Base-by-base conservation (phyloP, 2,113 vertebrate species). In the Porphyrio hochstetteri region DNA sequence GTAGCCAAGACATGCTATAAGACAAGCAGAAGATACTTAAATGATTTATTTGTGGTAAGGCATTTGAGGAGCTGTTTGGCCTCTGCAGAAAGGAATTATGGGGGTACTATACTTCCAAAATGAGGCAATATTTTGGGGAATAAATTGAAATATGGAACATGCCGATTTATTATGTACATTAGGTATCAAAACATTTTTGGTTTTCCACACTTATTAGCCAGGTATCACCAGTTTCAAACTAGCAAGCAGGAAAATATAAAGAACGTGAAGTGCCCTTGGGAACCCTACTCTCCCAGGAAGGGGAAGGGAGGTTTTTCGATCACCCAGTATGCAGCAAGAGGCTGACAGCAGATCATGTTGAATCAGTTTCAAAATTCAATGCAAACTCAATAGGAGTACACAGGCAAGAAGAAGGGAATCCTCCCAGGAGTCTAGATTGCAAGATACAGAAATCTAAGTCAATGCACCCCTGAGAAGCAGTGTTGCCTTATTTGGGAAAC, bases 31-130 rank as follows among this genome's bases (percentile, higher is more conserved):
- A 91, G 92, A 95, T 82, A 96, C 85, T 96, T 97, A 95, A 97
- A 98, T 93, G 56, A 97, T 97, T 97, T 96, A 94, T 95, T 94
- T 87, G 86, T 60, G 71, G 72, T 89, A 88, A 96, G 83, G 38
- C 89, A 77, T 95, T 92, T 78, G 88, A 97, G 88, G 61, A 96
- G 68, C 42, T 72, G 50, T 78, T 85, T 87, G 70, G 82, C 21
- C 86, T 94, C 72, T 81, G 55, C 56, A 78, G 75, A 87, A 91
- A 76, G 59, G n/a, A 92, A 90, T 64, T 86, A 44, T 86, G 9
- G 9, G 33, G 68, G 63, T 82, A 60, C 35, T 25, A 14, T 59
- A 33, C 48, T 92, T 96, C 83, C 52, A 87, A 90, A 88, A 8
- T 17, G 18, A 89, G 28, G 55, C 5, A 69, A 25, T 48, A 71